Conservation (phyloP, 2,113 vertebrate genomes). For the Esox niger region DNA sequence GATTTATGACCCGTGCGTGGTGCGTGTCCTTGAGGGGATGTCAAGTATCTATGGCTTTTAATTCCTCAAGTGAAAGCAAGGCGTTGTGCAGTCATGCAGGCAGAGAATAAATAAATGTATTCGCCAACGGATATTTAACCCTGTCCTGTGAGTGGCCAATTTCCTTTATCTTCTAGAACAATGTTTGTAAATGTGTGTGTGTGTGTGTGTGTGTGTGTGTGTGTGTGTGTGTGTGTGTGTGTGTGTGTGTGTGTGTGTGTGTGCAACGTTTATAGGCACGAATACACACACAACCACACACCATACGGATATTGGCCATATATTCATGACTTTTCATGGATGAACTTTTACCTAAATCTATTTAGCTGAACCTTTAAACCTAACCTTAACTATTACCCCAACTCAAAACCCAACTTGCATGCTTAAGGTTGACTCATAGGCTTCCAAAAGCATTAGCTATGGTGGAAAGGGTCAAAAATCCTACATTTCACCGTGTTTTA, state of each 20-base stretch:
- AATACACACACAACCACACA: background rate
- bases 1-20: background rate
- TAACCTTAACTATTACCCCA: too few species aligned
- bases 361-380: too few species aligned
- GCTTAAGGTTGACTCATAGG: too few species aligned
- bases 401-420: too few species aligned
- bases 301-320: too few species aligned
- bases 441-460: too few species aligned
- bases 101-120: too few species aligned
- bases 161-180: constrained; percentile 24
- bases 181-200: background rate
- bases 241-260: background rate
- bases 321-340: too few species aligned
- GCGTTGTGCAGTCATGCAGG: constrained; percentile 23
- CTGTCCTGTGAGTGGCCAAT: constrained; percentile 40
- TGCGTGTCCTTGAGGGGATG: background rate
- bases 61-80: constrained; percentile 12
- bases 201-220: background rate
- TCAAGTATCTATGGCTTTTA: constrained; percentile 1
- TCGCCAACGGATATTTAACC: constrained; percentile 7
- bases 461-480: too few species aligned
- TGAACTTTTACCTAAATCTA: too few species aligned
- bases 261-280: background rate
- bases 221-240: too few species aligned
- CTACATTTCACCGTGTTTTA: too few species aligned